Percentiles rank a stretch among this genome's conserved stretches.
Evolutionary conservation across 2,888 invertebrate species (phyloP).

Genomic region (Protodeltote pygarga): DNA sequence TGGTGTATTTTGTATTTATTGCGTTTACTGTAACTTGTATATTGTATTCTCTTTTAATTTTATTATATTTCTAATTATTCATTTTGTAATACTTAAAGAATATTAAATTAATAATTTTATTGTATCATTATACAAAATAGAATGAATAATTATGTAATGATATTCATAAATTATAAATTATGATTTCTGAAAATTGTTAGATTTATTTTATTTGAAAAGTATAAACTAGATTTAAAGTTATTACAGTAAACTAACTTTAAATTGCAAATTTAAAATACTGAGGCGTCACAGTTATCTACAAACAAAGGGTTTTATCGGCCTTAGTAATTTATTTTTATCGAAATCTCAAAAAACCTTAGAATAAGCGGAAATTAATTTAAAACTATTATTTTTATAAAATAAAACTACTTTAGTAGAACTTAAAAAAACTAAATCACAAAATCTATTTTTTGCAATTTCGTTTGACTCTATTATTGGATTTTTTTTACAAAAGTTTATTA

Average conservation of each 20-base stretch:
- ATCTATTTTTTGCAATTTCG: too few species aligned
- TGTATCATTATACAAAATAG: too few species aligned
- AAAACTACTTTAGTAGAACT: too few species aligned
- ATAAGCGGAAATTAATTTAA: neutral
- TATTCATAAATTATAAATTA: too few species aligned
- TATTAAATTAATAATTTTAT: neutral
- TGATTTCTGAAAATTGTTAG: too few species aligned
- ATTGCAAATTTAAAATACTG: slow-evolving; percentile 50
- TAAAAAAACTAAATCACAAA: slow-evolving; percentile 34
- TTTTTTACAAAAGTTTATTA: too few species aligned
- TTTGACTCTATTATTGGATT: too few species aligned
- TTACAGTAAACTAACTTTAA: too few species aligned
- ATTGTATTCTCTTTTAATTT: too few species aligned
- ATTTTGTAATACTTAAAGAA: neutral
- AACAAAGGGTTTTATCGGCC: slow-evolving; percentile 75
- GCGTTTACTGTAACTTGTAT: slow-evolving; percentile 3
- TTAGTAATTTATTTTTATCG: slow-evolving; percentile 48
- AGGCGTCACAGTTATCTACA: slow-evolving; percentile 56
- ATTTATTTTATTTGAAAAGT: too few species aligned
- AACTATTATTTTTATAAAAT: neutral
- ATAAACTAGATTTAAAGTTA: too few species aligned
- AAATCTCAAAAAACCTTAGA: slow-evolving; percentile 36
- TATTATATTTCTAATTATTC: neutral
- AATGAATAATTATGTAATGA: too few species aligned
- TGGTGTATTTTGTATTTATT: slow-evolving; percentile 11